Evolutionary conservation across 2,888 invertebrate genomes (phyloP).

Genomic region (Adineta ricciae): DNA sequence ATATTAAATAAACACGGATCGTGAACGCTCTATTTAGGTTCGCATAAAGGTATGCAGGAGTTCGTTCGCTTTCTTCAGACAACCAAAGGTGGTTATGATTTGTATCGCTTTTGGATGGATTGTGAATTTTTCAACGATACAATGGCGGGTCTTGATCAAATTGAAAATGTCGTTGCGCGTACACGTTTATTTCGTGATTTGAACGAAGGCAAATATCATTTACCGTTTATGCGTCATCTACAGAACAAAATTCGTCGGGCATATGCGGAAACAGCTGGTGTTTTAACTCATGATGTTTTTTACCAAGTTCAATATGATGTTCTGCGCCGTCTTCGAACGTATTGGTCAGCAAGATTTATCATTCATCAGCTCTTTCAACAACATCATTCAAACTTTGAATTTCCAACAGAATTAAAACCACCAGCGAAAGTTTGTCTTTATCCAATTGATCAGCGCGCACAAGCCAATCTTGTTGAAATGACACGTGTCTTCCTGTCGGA

Average conservation of each 20-base stretch:
- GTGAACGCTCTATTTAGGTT: background rate
- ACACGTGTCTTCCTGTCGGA: background rate
- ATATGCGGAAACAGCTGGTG: conserved; percentile 47
- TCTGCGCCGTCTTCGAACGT: conserved; percentile 45
- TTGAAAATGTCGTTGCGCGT: conserved; percentile 40
- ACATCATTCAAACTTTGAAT: background rate
- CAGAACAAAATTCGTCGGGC: conserved; percentile 39
- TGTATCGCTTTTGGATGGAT: conserved; percentile 49
- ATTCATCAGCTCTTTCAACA: conserved; percentile 23
- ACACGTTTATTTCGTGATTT: conserved; percentile 43
- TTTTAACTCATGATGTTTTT: conserved; percentile 45
- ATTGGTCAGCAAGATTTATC: conserved; percentile 44
- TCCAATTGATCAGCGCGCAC: background rate
- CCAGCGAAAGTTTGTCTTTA: conserved; percentile 25
- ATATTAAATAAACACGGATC: background rate
- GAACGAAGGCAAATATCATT: conserved; percentile 31
- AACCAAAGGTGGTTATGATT: conserved; percentile 41
- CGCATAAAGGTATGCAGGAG: conserved; percentile 40
- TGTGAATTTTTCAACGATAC: conserved; percentile 49
- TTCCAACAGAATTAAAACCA: background rate
- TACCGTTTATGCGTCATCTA: conserved; percentile 33
- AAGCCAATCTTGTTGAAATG: background rate
- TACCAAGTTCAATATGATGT: conserved; percentile 49
- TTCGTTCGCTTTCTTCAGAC: conserved; percentile 43
- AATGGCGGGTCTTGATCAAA: conserved; percentile 45